Evolutionary conservation across 2,113 vertebrate species (phyloP), one percentile per base, ranked within the genome.

Genomic region (Lagopus leucura): DNA sequence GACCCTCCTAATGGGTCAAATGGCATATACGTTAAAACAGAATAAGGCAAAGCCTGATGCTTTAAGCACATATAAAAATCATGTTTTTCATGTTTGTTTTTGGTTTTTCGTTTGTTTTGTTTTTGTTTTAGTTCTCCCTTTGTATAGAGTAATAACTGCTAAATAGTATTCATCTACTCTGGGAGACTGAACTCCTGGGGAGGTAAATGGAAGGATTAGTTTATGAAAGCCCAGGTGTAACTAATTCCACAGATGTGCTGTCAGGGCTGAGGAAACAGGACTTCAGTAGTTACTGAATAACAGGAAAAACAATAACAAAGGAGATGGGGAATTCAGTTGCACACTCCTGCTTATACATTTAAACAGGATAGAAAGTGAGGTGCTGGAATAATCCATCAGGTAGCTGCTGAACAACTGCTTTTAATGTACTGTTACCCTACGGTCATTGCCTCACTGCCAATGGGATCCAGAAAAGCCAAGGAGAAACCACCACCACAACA

Each of bases 1-100:
- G 47, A 70, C 54, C 61, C 47, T 77, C 45, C 47, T 77, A 86
- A 80, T 60, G 64, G 69, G 79, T 88, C 79, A 91, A 79, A 54
- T 57, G 65, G 65, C 82, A 91, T 77, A 43, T 11, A 32, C 34
- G 32, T 50, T 81, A 75, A 75, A 84, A 57, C 15, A 84, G 89
- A 30, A 21, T 20, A 74, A 57, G 18, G 72, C 48, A 45, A 24
- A 55, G 32, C 17, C 21, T 4, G 32, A 64, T 64, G 61, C 36
- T 28, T 54, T 40, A 48, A 75, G 28, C 48, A 81, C 12, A 19
- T 17, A 9, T 3, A 80, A 63, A 21, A 74, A 30, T 72, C 8
- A 30, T 5, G 6, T 1, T 4, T 45, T 80, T 67, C 10, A 6
- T 64, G 22, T 30, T 71, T 66, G 38, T 66, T 71, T 57, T 61